A percentile compares a stretch with the other conserved stretches of the same genome.
Evolutionary conservation across 1,140 invertebrate species (phyloP).

Genomic region (Leptinotarsa lineolata): DNA sequence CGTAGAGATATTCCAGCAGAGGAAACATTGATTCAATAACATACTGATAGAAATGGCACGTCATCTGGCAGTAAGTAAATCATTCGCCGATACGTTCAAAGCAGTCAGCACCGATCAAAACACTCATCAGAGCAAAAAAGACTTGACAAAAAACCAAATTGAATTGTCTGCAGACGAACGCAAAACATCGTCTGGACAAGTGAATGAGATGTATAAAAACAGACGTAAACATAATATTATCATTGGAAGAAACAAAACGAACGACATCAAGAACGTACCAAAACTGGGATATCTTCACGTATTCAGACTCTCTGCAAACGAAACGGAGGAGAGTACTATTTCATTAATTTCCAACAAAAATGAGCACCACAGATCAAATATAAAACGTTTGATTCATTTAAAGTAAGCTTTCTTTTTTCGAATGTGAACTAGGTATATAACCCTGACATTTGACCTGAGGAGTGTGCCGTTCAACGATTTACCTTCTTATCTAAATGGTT

Average conservation of each 20-base stretch:
- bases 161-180: background rate
- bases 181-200: constrained; percentile 9
- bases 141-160: background rate
- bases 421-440: constrained; percentile 7
- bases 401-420: background rate
- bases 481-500: too few relatives aligned
- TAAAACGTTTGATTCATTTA: background rate
- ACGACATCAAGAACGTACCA: constrained; percentile 7
- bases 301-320: constrained; percentile 14
- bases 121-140: background rate
- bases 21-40: background rate
- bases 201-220: constrained; percentile 7
- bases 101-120: background rate
- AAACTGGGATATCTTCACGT: constrained; percentile 18
- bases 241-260: constrained; percentile 9
- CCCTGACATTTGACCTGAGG: background rate
- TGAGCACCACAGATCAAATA: constrained; percentile 9
- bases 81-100: constrained; percentile 1
- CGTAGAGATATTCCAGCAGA: background rate
- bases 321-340: constrained; percentile 6
- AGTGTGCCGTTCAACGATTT: constrained; percentile 16
- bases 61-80: background rate
- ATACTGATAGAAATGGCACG: background rate
- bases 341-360: background rate
- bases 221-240: constrained; percentile 16